Evolutionary conservation across 1,140 invertebrate species (phyloP).

Genomic region (Plutomurus gul): DNA sequence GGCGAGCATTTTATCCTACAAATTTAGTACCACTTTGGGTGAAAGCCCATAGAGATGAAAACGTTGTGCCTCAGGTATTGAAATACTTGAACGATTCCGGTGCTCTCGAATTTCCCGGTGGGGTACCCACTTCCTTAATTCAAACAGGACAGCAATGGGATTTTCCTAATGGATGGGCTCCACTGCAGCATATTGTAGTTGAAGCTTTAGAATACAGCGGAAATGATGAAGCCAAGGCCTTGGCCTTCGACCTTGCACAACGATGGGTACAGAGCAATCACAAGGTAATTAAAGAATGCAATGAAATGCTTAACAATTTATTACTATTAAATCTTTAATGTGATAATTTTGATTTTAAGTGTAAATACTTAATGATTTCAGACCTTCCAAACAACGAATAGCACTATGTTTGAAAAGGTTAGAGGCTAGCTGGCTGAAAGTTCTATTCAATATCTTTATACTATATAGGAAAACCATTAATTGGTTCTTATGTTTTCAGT

Average conservation of each 20-base stretch:
- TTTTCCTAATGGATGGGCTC: conserved; percentile 74
- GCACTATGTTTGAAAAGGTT: conserved; percentile 89
- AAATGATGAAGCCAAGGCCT: conserved; percentile 66
- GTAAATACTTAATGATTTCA: no score
- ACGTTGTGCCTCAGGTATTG: background rate
- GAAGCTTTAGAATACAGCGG: conserved; percentile 72
- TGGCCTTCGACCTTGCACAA: conserved; percentile 74
- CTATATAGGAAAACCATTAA: background rate
- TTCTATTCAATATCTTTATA: background rate
- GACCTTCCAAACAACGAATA: conserved; percentile 62
- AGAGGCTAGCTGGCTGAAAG: background rate
- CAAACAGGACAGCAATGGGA: conserved; percentile 79
- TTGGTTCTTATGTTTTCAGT: conserved; percentile 61
- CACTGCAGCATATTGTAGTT: conserved; percentile 80
- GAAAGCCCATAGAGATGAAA: conserved; percentile 64
- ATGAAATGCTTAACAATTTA: no score
- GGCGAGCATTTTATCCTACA: conserved; percentile 66
- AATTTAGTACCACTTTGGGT: conserved; percentile 86
- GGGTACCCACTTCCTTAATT: conserved; percentile 78
- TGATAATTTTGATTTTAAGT: no score
- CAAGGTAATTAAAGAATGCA: no score
- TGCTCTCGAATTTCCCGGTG: conserved; percentile 61
- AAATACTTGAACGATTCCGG: conserved; percentile 17
- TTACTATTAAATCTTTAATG: no score
- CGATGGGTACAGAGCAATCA: conserved; percentile 84